Evolutionary conservation across 2,113 vertebrate genomes (phyloP), one percentile per base, ranked within the genome.

Genomic region (Odontophorus gujanensis): DNA sequence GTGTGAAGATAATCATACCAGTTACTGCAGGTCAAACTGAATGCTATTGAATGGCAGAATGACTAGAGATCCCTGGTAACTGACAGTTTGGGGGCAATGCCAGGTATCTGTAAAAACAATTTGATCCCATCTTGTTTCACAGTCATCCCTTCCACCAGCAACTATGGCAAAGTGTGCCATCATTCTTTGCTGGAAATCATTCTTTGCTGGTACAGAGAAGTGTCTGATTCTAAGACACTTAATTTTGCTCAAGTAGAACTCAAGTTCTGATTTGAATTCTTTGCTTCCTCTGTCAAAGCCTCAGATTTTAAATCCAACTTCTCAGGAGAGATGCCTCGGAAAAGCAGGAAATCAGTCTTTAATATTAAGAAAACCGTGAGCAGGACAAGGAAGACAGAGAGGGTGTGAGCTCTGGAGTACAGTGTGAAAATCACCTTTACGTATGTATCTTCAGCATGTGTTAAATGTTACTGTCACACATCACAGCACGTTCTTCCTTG

Each of bases 1-100:
- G 72, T 89, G 72, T 34, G 69, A 92, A 87, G 68, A 61, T 57
- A 66, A 76, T 73, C 21, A 90, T 61, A 69, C 48, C 61, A 47
- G 81, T 48, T 40, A 11, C 21, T 34, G 67, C 55, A 55, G 34
- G 65, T 73, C 71, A 79, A 40, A 80, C 71, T 51, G 81, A 53
- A 57, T 1, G 0, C 66, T 43, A 74, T 67, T 59, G 75, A 86
- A 47, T 42, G 73, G 81, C 71, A 89, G 79, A 63, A 68, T 0
- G 0, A 69, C 68, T 13, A 43, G n/a, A 59, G 36, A 25, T 36
- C 61, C n/a, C 61, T 45, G 72, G 30, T 16, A 55, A 42, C 45
- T 66, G 82, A 17, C 59, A 42, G 53, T 7, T n/a, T 14, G 19
- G 59, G 51, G 58, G 9, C n/a, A 18, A 30, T 3, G 28, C 11